Evolutionary conservation across 1,140 invertebrate genomes (phyloP).

Genomic region (Cecropterus lyciades): DNA sequence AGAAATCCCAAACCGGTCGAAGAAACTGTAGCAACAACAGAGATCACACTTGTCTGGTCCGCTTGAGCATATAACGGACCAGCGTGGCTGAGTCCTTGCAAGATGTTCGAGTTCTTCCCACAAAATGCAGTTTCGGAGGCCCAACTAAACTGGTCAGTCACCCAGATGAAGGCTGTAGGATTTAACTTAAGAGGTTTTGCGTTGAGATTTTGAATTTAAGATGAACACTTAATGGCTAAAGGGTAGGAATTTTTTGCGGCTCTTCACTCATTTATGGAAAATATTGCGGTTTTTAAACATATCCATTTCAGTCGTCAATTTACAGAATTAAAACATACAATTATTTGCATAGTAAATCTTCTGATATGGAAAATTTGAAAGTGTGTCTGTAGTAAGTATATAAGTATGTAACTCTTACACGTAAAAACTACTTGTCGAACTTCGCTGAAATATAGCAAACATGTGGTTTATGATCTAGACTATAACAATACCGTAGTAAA

Average conservation of each 20-base stretch:
- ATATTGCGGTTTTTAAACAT: not conserved
- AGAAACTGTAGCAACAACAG: conserved; percentile 33
- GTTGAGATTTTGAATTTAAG: conserved; percentile 56
- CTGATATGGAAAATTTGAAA: too few species aligned
- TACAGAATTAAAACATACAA: too few species aligned
- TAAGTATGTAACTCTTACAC: too few species aligned
- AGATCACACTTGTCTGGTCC: conserved; percentile 50
- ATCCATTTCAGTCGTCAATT: not conserved
- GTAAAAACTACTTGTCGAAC: too few species aligned
- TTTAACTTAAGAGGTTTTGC: conserved; percentile 65
- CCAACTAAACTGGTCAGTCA: conserved; percentile 50
- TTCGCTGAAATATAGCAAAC: too few species aligned
- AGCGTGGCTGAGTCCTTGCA: conserved; percentile 43
- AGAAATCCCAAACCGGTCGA: conserved; percentile 33
- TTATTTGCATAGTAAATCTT: too few species aligned
- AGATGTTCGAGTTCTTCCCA: conserved; percentile 3
- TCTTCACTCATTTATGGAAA: conserved; percentile 13
- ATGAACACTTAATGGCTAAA: conserved; percentile 34
- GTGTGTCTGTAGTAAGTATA: too few species aligned
- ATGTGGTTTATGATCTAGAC: too few species aligned
- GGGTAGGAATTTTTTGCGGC: conserved; percentile 6
- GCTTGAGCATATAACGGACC: conserved; percentile 57
- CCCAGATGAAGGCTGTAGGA: conserved; percentile 64
- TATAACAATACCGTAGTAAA: too few species aligned
- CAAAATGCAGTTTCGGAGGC: conserved; percentile 33